Percentiles rank a stretch among this genome's conserved stretches.
phyloP scores from a whole-genome alignment of 1,140 invertebrate genomes.

The Bombus sylvicola region DNA sequence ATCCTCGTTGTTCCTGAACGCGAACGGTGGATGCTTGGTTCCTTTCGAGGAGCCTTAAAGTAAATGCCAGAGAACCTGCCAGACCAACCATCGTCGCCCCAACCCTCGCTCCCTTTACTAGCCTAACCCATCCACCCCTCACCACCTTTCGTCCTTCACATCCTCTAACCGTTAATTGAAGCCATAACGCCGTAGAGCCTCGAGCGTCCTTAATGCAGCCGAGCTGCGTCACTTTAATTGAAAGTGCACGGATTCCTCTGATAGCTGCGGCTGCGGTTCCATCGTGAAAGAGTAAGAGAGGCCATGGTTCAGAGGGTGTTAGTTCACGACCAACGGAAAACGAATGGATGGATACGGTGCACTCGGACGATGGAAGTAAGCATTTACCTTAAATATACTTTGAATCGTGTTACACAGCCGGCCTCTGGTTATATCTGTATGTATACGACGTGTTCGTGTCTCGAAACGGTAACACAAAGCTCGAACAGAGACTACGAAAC shows the following conservation, averaged over 20 bases:
- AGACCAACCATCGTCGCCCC: constrained; percentile 17
- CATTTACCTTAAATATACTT: constrained; percentile 55
- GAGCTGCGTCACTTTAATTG: constrained; percentile 68
- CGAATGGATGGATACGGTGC: neutral
- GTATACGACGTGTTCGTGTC: neutral
- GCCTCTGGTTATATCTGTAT: neutral
- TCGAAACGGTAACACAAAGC: neutral
- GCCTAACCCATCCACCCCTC: too few species aligned
- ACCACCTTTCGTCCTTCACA: constrained; percentile 1
- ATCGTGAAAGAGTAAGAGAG: constrained; percentile 32
- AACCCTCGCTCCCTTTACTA: too few species aligned
- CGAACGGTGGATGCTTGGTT: constrained; percentile 22
- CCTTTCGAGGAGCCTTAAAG: constrained; percentile 50
- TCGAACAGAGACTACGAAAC: neutral
- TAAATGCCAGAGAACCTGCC: constrained; percentile 46
- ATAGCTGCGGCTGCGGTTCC: constrained; percentile 47
- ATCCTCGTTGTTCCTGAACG: constrained; percentile 24
- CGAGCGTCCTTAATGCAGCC: constrained; percentile 60
- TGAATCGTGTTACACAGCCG: constrained; percentile 30
- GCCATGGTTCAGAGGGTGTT: neutral
- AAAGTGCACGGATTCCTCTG: constrained; percentile 66
- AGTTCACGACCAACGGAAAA: neutral
- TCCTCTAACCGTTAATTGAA: constrained; percentile 62
- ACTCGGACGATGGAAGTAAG: constrained; percentile 23
- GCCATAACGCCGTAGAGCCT: constrained; percentile 51